Conservation (phyloP, 2,113 vertebrate species). For the Hydropotes inermis region DNA sequence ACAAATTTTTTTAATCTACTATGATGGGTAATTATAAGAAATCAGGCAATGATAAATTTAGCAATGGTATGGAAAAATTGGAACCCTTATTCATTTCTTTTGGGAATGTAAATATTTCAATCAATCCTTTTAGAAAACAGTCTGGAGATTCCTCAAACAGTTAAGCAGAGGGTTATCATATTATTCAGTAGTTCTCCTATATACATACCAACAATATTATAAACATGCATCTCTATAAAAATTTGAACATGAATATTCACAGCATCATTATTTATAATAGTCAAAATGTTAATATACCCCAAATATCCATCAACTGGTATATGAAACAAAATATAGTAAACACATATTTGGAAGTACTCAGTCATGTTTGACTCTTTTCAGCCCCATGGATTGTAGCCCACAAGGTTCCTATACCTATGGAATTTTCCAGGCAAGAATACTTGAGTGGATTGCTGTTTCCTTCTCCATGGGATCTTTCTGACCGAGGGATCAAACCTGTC, state of each 20-base stretch:
- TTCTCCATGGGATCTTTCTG: no score
- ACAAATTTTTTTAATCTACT: background rate
- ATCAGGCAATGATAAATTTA: background rate
- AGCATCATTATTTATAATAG: no score
- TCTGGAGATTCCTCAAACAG: background rate
- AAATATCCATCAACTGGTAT: background rate
- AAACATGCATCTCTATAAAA: background rate
- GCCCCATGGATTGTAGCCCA: no score
- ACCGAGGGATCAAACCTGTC: no score
- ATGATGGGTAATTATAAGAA: background rate
- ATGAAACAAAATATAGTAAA: background rate
- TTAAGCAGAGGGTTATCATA: background rate
- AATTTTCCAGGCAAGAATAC: no score
- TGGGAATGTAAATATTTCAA: background rate
- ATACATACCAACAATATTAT: background rate
- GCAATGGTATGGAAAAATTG: background rate
- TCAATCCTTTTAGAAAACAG: background rate
- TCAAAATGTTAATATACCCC: background rate
- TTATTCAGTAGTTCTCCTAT: background rate
- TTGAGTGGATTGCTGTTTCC: no score
- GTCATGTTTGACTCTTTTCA: no score
- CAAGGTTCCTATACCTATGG: no score
- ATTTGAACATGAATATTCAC: background rate
- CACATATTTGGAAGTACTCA: no score
- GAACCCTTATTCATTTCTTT: background rate